Base-by-base conservation (phyloP, 2,888 invertebrate genomes). In the Drosophila conformis region DNA sequence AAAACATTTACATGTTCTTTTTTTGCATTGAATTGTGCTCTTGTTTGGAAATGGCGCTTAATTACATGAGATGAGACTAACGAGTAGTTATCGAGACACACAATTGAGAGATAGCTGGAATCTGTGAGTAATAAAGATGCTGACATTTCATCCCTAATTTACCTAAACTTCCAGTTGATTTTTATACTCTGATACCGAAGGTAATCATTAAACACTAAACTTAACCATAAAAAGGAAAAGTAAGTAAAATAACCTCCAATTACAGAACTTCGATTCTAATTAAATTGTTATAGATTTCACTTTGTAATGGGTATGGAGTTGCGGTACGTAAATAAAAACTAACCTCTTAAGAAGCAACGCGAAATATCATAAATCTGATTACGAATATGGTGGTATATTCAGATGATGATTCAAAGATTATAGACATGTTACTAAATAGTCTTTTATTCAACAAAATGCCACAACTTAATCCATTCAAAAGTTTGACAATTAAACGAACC, bases 61-160 rank as follows among this genome's bases (percentile, higher is more conserved):
- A 74, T 68, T 61, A 54, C 27, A 31, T 36, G 33, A 15, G n/a
- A 25, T 25, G 1, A 2, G 21, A 2, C 25, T 15, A 25, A 25
- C 7, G 8, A 33, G 11, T 21, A 2, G 35, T 15, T 18, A 29
- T 38, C 18, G 36, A 21, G 33, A 21, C 56, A 38, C 38, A 31
- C 15, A 25, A 40, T 13, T 33, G 15, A 33, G 13, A 33, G 33
- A 46, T 33, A n/a, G n/a, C 7, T 36, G 27, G 2, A 21, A 21
- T 13, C n/a, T 21, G 11, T 21, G 6, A 21, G 11, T 21, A 21
- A 21, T 21, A 42, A 6, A 42, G 11, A 13, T 21, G 6, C 0
- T 21, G n/a, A 6, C 3, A 42, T 11, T 42, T 42, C 1, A 42
- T 46, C 1, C 6, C 21, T 1, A 13, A 21, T 13, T 13, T 21